These are phyloP conservation scores for Dermatemys mawii DNA, from an alignment of 2,113 vertebrate species.

Conservation along the genomic window DNA sequence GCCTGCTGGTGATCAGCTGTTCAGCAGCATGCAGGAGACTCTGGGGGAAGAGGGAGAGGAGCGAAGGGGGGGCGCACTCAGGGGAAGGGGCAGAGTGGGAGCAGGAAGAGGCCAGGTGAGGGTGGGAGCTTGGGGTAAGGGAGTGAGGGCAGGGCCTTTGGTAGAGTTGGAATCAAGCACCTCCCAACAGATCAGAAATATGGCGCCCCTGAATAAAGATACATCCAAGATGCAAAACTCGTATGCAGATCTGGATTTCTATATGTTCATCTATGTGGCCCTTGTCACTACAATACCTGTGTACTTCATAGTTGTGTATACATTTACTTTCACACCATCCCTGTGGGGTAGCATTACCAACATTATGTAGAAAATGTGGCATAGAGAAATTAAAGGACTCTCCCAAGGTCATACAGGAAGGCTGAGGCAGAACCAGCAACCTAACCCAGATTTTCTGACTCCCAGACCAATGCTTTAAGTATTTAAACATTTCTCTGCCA, in stretches of 20 bases:
- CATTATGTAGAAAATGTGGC: background rate
- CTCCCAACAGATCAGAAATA: too few species aligned
- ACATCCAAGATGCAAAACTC: background rate
- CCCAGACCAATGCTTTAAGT: background rate
- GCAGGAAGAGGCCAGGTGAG: too few species aligned
- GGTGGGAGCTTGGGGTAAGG: too few species aligned
- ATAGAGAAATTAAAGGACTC: background rate
- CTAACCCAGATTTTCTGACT: background rate
- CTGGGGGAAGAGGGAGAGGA: too few species aligned
- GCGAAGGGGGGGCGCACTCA: too few species aligned
- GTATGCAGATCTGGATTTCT: background rate
- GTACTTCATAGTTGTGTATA: fast-evolving
- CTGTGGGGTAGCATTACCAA: fast-evolving
- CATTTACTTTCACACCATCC: background rate
- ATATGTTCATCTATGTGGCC: background rate
- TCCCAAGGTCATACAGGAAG: background rate
- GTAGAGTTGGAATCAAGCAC: too few species aligned
- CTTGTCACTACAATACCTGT: background rate
- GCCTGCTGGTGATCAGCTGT: too few species aligned
- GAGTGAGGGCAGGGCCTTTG: too few species aligned
- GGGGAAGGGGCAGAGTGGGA: too few species aligned
- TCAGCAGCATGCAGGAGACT: too few species aligned
- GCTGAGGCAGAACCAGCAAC: background rate
- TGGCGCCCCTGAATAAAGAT: background rate
- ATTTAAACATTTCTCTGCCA: background rate